phyloP scores from a whole-genome alignment of 2,113 vertebrate species.

The Vicugna pacos region DNA sequence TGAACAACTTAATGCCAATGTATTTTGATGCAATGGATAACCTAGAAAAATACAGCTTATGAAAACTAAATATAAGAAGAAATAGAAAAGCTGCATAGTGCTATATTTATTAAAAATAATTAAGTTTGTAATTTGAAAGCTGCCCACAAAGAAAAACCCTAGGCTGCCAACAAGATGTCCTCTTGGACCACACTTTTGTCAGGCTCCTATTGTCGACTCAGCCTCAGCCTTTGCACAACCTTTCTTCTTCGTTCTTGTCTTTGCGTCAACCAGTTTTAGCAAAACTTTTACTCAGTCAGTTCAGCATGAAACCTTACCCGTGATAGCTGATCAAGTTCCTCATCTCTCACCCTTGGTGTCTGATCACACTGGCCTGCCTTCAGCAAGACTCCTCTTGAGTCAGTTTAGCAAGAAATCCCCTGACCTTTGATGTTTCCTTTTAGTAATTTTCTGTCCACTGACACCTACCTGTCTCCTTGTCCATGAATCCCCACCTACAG shows the following conservation, averaged over 20 bases:
- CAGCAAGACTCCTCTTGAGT: background rate
- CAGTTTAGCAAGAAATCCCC: background rate
- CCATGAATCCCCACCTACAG: background rate
- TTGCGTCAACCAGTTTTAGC: background rate
- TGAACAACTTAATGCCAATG: background rate
- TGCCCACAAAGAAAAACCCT: background rate
- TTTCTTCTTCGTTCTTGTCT: background rate
- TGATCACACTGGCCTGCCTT: background rate
- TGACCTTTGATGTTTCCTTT: background rate
- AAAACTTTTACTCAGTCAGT: background rate
- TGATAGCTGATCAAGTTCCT: background rate
- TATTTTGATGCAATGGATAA: slow-evolving; percentile 23
- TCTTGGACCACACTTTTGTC: background rate
- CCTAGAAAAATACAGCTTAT: background rate
- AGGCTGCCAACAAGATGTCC: background rate
- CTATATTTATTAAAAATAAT: background rate
- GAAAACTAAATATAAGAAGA: background rate
- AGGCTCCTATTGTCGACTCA: background rate
- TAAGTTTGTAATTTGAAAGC: background rate
- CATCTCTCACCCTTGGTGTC: background rate
- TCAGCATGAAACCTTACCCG: background rate
- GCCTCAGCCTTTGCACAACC: background rate
- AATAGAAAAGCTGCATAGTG: background rate
- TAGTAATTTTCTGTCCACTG: background rate
- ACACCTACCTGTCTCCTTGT: background rate